Conservation (phyloP, 2,113 vertebrate species). For the Myxocyprinus asiaticus region DNA sequence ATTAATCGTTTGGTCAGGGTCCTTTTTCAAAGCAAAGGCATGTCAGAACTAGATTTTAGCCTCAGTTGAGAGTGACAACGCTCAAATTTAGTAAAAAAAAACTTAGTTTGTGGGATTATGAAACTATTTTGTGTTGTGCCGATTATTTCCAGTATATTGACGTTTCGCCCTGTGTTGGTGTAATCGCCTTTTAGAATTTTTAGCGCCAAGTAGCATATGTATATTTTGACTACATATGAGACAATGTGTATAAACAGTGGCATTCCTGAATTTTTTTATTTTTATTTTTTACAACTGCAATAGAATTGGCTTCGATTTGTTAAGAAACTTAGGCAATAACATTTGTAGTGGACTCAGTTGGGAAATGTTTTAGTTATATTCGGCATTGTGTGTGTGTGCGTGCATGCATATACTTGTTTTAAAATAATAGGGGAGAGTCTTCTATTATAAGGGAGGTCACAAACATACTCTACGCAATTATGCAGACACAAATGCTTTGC, state of each 20-base stretch:
- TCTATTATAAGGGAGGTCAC: neutral
- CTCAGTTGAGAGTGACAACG: neutral
- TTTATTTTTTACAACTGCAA: slow-evolving; percentile 51
- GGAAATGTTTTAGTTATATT: slow-evolving; percentile 24
- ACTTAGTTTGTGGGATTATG: slow-evolving; percentile 21
- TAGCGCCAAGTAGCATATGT: slow-evolving; percentile 26
- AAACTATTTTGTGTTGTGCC: slow-evolving; percentile 46
- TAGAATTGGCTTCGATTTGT: slow-evolving; percentile 61
- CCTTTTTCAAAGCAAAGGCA: neutral
- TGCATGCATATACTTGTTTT: neutral
- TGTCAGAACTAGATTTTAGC: slow-evolving; percentile 14
- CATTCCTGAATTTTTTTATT: slow-evolving; percentile 43
- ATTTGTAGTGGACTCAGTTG: slow-evolving; percentile 33
- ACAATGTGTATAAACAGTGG: slow-evolving; percentile 54
- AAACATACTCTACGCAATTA: neutral
- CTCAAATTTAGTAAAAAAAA: slow-evolving; percentile 22
- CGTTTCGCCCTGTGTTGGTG: slow-evolving; percentile 32
- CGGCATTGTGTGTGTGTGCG: neutral
- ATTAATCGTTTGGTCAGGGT: slow-evolving; percentile 8
- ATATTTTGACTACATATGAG: slow-evolving; percentile 62
- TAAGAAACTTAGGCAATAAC: slow-evolving; percentile 57
- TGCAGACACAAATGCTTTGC: neutral
- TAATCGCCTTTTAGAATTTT: slow-evolving; percentile 26
- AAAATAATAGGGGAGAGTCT: neutral
- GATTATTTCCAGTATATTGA: slow-evolving; percentile 38